phyloP scores from a whole-genome alignment of 2,113 vertebrate genomes.

The Argyrosomus japonicus region DNA sequence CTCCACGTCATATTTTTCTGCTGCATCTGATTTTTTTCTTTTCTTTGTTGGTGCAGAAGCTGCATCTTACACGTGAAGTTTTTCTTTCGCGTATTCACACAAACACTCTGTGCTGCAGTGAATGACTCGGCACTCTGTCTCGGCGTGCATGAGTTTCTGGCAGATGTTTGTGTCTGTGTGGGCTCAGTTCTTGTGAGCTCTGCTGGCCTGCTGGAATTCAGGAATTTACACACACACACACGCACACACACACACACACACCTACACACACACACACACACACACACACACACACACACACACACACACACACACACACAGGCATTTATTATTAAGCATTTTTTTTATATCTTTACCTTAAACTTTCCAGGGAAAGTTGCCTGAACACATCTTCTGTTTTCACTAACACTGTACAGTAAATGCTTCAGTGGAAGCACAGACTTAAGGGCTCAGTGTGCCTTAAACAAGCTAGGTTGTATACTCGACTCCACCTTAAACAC shows the following conservation, averaged over 20 bases:
- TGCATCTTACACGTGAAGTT: not conserved
- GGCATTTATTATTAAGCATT: slow-evolving; percentile 51
- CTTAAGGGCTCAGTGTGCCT: not conserved
- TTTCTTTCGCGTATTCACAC: not conserved
- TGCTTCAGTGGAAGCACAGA: not conserved
- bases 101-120: slow-evolving; percentile 5
- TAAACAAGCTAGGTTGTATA: not conserved
- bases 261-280: slow-evolving; percentile 39
- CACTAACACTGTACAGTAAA: not conserved
- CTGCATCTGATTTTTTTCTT: not conserved
- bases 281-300: slow-evolving; percentile 31
- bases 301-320: slow-evolving; percentile 40
- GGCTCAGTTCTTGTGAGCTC: slow-evolving; percentile 68
- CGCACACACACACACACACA: slow-evolving; percentile 9
- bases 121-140: slow-evolving; percentile 63
- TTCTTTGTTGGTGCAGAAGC: slow-evolving; percentile 13
- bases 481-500: no score
- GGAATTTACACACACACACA: slow-evolving; percentile 39
- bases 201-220: slow-evolving; percentile 64
- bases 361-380: slow-evolving; percentile 45
- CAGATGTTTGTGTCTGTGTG: slow-evolving; percentile 72
- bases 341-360: slow-evolving; percentile 46
- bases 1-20: not conserved
- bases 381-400: slow-evolving; percentile 41
- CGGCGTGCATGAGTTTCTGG: slow-evolving; percentile 39